Percentiles rank a stretch among this genome's conserved stretches.
Evolutionary conservation across 2,888 invertebrate genomes (phyloP).

Genomic region (Xanthia togata): DNA sequence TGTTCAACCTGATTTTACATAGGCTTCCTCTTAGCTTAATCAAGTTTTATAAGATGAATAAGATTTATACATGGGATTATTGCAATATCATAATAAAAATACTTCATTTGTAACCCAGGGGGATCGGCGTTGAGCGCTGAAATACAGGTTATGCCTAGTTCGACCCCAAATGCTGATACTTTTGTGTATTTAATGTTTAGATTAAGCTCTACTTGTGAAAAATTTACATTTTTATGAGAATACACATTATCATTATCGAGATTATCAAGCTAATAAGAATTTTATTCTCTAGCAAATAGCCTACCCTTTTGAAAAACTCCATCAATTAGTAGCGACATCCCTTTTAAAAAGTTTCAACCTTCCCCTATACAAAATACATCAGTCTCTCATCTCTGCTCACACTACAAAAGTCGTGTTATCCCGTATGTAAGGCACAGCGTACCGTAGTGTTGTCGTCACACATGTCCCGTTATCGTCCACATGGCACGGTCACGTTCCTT

Average conservation of each 20-base stretch:
- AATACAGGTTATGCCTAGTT: no score
- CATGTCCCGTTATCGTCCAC: slow-evolving; percentile 60
- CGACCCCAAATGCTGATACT: no score
- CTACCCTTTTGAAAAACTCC: neutral
- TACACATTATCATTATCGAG: no score
- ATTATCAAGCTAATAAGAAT: no score
- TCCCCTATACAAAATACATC: neutral
- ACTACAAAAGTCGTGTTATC: slow-evolving; percentile 49
- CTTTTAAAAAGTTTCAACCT: neutral
- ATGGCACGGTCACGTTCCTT: slow-evolving; percentile 55
- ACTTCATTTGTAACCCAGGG: no score
- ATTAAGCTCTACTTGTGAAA: no score
- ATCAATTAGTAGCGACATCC: neutral
- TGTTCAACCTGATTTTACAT: neutral
- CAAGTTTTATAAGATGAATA: no score
- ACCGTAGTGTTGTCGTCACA: slow-evolving; percentile 62
- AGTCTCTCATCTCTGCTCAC: slow-evolving; percentile 22
- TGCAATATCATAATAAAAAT: no score
- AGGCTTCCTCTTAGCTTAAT: neutral
- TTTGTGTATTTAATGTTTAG: no score
- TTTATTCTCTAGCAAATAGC: neutral
- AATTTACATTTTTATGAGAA: no score
- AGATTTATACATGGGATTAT: no score
- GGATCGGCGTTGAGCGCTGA: no score
- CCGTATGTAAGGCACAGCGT: slow-evolving; percentile 57